Percentiles rank a stretch among this genome's conserved stretches.
Conservation (phyloP, 1,140 invertebrate genomes). For the Aphis craccivora region DNA sequence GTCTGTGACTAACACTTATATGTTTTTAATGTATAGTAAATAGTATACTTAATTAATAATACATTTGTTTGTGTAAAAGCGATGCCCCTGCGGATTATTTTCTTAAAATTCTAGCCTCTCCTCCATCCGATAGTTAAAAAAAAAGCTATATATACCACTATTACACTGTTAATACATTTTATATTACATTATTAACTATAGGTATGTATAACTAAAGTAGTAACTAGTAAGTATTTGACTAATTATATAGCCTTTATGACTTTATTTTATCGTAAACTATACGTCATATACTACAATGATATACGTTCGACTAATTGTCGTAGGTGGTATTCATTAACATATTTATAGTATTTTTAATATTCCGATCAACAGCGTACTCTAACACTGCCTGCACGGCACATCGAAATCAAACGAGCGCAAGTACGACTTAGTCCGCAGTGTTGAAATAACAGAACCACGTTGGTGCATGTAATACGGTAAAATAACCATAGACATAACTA, state of each 20-base stretch:
- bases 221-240: not conserved
- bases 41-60: not conserved
- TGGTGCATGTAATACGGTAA: not conserved
- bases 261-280: no score
- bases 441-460: not conserved
- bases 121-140: not conserved
- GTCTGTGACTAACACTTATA: not conserved
- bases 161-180: not conserved
- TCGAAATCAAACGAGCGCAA: not conserved
- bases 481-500: not conserved
- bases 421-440: not conserved
- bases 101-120: not conserved
- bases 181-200: no score
- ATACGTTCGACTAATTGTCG: not conserved
- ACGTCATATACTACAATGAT: no score
- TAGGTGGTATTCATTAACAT: not conserved
- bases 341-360: not conserved
- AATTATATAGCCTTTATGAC: not conserved
- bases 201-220: no score
- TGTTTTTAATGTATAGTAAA: not conserved
- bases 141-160: not conserved
- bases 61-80: not conserved
- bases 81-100: not conserved
- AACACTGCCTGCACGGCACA: not conserved
- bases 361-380: not conserved